Evolutionary conservation across 1,140 invertebrate species (phyloP), one percentile per base, ranked within the genome.

Genomic region (Hetaerina americana): DNA sequence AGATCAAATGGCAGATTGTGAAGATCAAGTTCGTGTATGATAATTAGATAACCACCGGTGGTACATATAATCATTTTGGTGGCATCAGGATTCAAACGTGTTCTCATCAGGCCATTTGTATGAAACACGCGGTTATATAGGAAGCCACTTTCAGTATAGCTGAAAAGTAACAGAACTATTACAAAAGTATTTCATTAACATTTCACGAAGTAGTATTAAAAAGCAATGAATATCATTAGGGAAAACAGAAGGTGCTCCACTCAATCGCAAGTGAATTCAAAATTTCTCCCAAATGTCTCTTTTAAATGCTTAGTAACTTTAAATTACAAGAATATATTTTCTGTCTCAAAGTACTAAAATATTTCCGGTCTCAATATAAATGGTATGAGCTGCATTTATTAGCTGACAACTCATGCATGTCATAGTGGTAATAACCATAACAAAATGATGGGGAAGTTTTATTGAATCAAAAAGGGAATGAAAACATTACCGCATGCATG

Each of bases 41-140:
- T 87, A 75, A 97, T 92, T 26, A 97, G 84, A 78, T 95, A 92
- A 5, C 95, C 95, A 18, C 89, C 89, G 27, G 93, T 92, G 0
- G 94, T 96, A 75, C 92, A 93, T 79, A 97, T 90, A 5, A 97
- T 86, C 85, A 97, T 89, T 82, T 96, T 95, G 28, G 84, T 87
- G 0, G 89, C 89, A 78, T 95, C 91, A 0, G 93, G 92, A 28
- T 89, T 91, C 72, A 97, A 83, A 72, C 92, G 86, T 72, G 92
- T 95, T 66, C 95, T 82, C 94, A 97, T 96, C 68, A 97, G 78
- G 0, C 92, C 92, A 75, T 89, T 90, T 22, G 89, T 90, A 73
- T 88, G 84, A 78, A 96, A 95, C 2, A 96, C 90, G 78, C 90
- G 86, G 75, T 92, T 90, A 78, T 90, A 92, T 5, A 90, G 82